Base-by-base conservation (phyloP, 2,113 vertebrate genomes). In the Carassius carassius region DNA sequence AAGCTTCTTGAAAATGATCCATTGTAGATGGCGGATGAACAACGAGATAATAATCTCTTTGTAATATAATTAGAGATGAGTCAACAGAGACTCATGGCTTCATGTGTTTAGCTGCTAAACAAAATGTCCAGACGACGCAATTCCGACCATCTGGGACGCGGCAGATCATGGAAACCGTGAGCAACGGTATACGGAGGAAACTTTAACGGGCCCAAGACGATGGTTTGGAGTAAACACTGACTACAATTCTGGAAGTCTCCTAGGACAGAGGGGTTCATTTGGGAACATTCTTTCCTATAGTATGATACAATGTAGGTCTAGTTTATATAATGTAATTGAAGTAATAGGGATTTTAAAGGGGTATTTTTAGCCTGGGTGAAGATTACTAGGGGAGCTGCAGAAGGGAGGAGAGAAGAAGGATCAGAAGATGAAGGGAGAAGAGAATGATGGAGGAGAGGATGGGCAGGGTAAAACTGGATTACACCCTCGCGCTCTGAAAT, bases 81-180 rank as follows among this genome's bases (percentile, higher is more conserved):
- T 85, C 78, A 72, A 82, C 49, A 13, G 72, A 78, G 86, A 78
- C 63, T 87, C 69, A 70, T 29, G 35, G 21, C 70, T 82, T 73
- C 3, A 49, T 54, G 47, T 75, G 63, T 47, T 87, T 85, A 72
- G 73, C 81, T 47, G 56, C 47, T 63, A 73, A 87, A 82, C 78
- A 82, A 85, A 72, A 73, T 8, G 79, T 44, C 63, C 58, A 60
- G 29, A 21, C 69, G 72, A 82, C 41, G 41, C 78, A 78, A 35
- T 78, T 82, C 60, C n/a, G 37, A 56, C 83, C 83, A 87, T 87
- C 86, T 87, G 86, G 83, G 69, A 32, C 58, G 35, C 23, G 77
- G 29, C 63, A 41, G n/a, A 10, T 17, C 77, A 54, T 72, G 75
- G 83, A 85, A 85, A 79, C 67, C 77, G 29, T 79, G 84, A 62